Base-by-base conservation (phyloP, 1,140 invertebrate genomes). In the Drosophila mojavensis region DNA sequence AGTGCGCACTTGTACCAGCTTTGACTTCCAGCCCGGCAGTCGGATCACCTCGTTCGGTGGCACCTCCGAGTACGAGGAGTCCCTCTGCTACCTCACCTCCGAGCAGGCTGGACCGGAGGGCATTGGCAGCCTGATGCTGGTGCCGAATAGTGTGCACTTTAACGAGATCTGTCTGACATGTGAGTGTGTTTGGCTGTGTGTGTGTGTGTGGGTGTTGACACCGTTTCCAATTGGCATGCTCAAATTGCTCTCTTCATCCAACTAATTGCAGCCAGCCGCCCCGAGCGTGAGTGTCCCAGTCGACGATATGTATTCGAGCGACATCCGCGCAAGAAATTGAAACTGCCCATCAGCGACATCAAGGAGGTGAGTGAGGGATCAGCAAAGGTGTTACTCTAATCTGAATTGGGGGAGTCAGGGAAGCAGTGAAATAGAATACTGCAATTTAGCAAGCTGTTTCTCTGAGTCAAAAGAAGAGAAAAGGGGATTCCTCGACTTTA, bases 21-120 rank as follows among this genome's bases (percentile, higher is more conserved):
- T 98, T 66, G 97, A 98, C 92, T 98, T 98, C 86, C 96, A 97
- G 92, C 97, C 97, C 0, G 97, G 97, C 47, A 96, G 95, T 83
- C 94, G 97, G 20, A 96, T 97, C 68, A 95, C 96, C 26, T 96
- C 96, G 0, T 97, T 96, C 85, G 96, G 95, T 60, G 96, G 96
- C 1, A 95, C 95, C 55, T 95, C 96, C 0, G 97, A 97, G 84
- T 98, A 97, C 83, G 97, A 98, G 90, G 97, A 98, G 89, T 97
- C 97, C 9, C 96, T 95, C n/a, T 98, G 97, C 90, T 97, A 97
- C 91, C 91, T 98, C 60, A 97, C 97, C 6, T 94, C 96, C 9
- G 97, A 98, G 91, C 96, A 97, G 94, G 96, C 79, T 0, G 95
- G 95, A 51, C 97, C 97, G 0, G 97, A 98, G 92, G 97, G 97